Evolutionary conservation across 1,140 invertebrate genomes (phyloP), one percentile per base, ranked within the genome.

Genomic region (Ooceraea biroi): DNA sequence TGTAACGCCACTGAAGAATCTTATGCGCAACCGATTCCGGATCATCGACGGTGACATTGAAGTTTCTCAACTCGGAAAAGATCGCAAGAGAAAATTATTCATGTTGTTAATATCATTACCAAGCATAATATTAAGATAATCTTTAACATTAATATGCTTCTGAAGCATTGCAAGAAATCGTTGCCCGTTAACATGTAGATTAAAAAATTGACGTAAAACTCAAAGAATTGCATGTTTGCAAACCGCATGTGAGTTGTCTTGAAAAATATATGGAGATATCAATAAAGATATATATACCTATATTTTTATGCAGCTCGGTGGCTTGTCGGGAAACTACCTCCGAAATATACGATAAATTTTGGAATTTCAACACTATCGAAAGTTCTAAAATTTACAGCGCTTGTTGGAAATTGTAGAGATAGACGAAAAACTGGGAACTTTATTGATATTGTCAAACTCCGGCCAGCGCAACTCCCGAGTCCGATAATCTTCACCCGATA

Each of bases 401-500:
- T 55, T 19, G n/a, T 50, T 27, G 27, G 2, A 50, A 63, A 63
- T 61, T 19, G 57, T 17, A 46, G 14, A 61, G 44, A 61, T 50
- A 73, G 17, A 76, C 7, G 3, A 14, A 55, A 48, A 19, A 46
- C 10, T 36, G 36, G 4, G 19, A 77, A 77, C 46, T 77, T 65
- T 25, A 27, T 77, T 77, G 30, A 77, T 66, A 76, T 63, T 48
- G 30, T 66, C 27, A 77, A 76, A 50, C 44, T 52, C 14, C 19
- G 11, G 17, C 4, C 65, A 65, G 25, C n/a, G n/a, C 12, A 77
- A 55, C n/a, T 77, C 17, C 14, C 44, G 19, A 52, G 19, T 77
- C 27, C 46, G 19, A 77, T 77, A 77, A 77, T 77, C 46, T 66
- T 77, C 19, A 19, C 8, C 41, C 46, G 60, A 77, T 77, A 77